Base-by-base conservation (phyloP, 2,113 vertebrate species). In the Passer montanus region DNA sequence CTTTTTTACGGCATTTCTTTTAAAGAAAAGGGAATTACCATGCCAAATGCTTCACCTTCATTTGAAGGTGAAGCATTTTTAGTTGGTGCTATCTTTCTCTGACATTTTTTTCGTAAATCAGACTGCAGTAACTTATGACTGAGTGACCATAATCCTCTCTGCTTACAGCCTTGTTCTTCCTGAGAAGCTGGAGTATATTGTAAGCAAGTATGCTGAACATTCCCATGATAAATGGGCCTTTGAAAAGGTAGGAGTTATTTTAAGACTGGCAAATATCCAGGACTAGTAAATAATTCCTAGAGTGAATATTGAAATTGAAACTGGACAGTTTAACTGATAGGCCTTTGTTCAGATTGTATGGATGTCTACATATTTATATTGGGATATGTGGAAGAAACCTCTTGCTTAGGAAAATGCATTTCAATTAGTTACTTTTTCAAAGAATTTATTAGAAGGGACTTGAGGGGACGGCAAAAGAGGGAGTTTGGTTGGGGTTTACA, bases 141-240 rank as follows among this genome's bases (percentile, higher is more conserved):
- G 82, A 89, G 30, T 89, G 37, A 56, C 89, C 41, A 22, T 37
- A 24, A 26, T 46, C 15, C 88, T 83, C 76, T 89, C 96, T 64
- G 84, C 96, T 97, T 58, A 68, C 77, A 99, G 99, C 96, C 98
- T 99, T 93, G 98, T 98, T 63, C 98, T 99, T 88, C 99, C 99
- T 74, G 99, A 99, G 97, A 99, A 99, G 96, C 68, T 99, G 93
- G 99, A 99, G 87, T 98, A 98, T 91, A 98, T 99, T 84, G 98
- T 98, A 96, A 99, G 98, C 98, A 99, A 99, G 96, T 99, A 99
- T 35, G 99, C 98, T 7, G 99, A 99, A 89, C 99, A 99, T 89
- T 98, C 97, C 56, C 99, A 99, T 70, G 99, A 99, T 77, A 99
- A 99, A 97, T 99, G 99, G 99, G 98, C 99, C 77, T 98, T 98